These are phyloP conservation scores for Drosophila peninsularis DNA, from an alignment of 2,888 invertebrate genomes.

Conservation along the genomic window DNA sequence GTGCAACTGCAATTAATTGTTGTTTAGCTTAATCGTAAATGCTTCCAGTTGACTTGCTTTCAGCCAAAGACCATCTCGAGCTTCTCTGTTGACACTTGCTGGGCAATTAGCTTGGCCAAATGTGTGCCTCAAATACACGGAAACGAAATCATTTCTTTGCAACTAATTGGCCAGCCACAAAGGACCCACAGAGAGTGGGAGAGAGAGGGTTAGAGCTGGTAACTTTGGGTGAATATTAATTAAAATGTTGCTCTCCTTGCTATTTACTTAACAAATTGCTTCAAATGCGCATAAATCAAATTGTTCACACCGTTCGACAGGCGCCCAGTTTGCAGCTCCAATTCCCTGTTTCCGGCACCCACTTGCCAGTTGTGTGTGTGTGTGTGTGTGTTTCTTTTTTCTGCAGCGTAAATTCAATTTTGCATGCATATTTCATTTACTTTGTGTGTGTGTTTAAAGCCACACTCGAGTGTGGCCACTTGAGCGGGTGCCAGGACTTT, in stretches of 20 bases:
- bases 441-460: conserved; percentile 59
- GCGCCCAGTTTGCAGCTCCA: conserved; percentile 11
- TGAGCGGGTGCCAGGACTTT: conserved; percentile 24
- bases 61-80: conserved; percentile 6
- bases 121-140: conserved; percentile 49
- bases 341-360: conserved; percentile 9
- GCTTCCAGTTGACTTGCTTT: conserved; percentile 53
- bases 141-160: conserved; percentile 60
- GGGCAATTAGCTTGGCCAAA: conserved; percentile 69
- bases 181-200: conserved; percentile 9
- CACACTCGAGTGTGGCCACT: conserved; percentile 41
- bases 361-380: not conserved
- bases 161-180: conserved; percentile 62
- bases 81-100: conserved; percentile 75
- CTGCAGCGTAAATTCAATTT: conserved; percentile 63
- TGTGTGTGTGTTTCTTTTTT: not conserved
- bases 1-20: conserved; percentile 67
- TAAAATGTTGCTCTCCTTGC: conserved; percentile 70
- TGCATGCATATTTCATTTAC: conserved; percentile 71
- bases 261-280: conserved; percentile 78
- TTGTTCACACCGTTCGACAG: conserved; percentile 69
- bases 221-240: conserved; percentile 63
- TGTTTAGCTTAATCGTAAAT: conserved; percentile 72
- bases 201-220: conserved; percentile 5
- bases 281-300: conserved; percentile 79